Evolutionary conservation across 2,797 vertebrate genomes (phyloP).

Genomic region (Thalassophryne amazonica): DNA sequence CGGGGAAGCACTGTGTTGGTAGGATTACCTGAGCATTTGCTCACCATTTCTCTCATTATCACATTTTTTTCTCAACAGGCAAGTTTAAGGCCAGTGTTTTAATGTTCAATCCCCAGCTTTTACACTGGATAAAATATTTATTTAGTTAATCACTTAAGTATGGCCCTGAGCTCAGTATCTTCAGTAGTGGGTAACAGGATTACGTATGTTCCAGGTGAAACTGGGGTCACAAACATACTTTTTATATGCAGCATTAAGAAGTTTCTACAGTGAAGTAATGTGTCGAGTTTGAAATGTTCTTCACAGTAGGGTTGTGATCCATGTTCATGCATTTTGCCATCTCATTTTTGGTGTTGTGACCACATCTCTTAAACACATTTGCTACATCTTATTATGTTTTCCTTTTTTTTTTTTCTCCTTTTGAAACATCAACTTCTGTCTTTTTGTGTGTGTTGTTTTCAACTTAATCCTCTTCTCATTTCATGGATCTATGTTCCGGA

Average conservation of each 20-base stretch:
- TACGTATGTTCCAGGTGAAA: constrained; percentile 65
- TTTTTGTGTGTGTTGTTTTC: too few relatives aligned
- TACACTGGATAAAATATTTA: constrained; percentile 72
- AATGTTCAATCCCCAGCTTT: constrained; percentile 68
- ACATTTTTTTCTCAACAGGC: constrained; percentile 47
- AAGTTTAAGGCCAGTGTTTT: constrained; percentile 68
- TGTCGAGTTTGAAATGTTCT: constrained; percentile 39
- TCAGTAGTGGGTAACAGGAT: constrained; percentile 63
- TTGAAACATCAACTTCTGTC: constrained; percentile 22
- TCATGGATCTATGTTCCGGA: too few relatives aligned
- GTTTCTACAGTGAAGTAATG: constrained; percentile 48
- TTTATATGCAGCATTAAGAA: constrained; percentile 39
- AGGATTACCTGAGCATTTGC: constrained; percentile 67
- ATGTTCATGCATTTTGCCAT: constrained; percentile 12
- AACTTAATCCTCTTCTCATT: too few relatives aligned
- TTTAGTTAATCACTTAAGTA: constrained; percentile 67
- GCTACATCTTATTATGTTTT: constrained; percentile 16
- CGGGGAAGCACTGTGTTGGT: constrained; percentile 66
- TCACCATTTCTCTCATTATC: constrained; percentile 59
- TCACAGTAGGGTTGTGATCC: constrained; percentile 14
- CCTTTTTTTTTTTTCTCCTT: background rate
- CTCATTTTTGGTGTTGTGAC: constrained; percentile 27
- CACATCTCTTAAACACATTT: constrained; percentile 11
- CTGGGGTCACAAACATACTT: constrained; percentile 62
- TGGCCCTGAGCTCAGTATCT: constrained; percentile 57